Conservation (phyloP, 2,888 invertebrate genomes). For the Aquatica leii region DNA sequence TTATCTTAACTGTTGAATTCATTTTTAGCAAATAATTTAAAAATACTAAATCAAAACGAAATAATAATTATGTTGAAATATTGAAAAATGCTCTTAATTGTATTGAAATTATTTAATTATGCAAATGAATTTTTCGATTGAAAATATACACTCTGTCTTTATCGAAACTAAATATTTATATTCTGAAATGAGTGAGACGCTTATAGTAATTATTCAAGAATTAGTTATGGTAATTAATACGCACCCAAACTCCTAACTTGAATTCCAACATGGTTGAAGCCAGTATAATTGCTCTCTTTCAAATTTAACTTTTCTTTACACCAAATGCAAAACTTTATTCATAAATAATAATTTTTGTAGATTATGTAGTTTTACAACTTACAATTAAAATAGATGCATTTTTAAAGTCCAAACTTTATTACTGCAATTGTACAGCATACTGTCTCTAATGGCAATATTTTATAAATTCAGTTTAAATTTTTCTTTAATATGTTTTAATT, state of each 20-base stretch:
- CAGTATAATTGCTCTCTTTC: constrained; percentile 28
- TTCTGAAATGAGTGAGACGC: constrained; percentile 28
- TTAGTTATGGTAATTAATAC: constrained; percentile 34
- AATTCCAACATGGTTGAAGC: constrained; percentile 25
- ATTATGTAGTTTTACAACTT: constrained; percentile 16
- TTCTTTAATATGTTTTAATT: too few species aligned
- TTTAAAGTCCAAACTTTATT: constrained; percentile 15
- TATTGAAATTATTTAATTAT: constrained; percentile 28
- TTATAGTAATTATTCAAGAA: constrained; percentile 34
- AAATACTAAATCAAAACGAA: too few species aligned
- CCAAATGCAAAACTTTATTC: constrained; percentile 24
- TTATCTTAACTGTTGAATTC: too few species aligned
- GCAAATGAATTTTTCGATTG: constrained; percentile 22
- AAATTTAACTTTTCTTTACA: constrained; percentile 27
- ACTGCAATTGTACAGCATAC: too few species aligned
- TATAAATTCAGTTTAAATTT: too few species aligned
- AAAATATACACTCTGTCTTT: constrained; percentile 25
- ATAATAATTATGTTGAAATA: too few species aligned
- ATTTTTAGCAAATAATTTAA: too few species aligned
- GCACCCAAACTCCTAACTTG: constrained; percentile 17
- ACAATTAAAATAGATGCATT: constrained; percentile 22
- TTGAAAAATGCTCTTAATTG: too few species aligned
- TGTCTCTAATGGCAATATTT: too few species aligned
- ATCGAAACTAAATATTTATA: constrained; percentile 22
- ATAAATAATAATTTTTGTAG: constrained; percentile 20